These are phyloP conservation scores for Rhabdomys dilectus DNA, from an alignment of 2,113 vertebrate species.

Conservation along the genomic window DNA sequence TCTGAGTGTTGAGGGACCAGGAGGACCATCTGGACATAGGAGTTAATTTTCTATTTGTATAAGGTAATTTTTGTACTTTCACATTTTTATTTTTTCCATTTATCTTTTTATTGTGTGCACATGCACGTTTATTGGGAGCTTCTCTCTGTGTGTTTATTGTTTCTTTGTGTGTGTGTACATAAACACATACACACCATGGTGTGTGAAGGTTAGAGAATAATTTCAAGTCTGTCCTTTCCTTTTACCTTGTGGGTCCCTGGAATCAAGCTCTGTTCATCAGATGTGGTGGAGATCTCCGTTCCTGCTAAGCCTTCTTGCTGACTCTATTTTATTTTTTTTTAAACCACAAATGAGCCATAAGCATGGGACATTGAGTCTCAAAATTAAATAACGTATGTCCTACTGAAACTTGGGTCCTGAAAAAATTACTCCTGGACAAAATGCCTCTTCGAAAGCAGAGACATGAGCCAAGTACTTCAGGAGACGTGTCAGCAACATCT, in stretches of 20 bases:
- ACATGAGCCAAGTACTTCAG: neutral
- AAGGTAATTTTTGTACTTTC: neutral
- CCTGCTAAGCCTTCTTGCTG: neutral
- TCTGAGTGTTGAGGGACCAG: accelerated
- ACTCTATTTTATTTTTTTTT: neutral
- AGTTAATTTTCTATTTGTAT: neutral
- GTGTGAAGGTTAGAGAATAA: neutral
- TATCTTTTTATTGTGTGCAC: neutral
- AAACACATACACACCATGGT: accelerated
- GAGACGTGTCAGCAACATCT: neutral
- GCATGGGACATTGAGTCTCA: neutral
- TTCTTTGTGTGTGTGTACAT: neutral
- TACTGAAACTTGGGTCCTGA: neutral
- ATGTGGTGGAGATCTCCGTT: neutral
- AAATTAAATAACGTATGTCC: neutral
- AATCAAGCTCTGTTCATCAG: neutral
- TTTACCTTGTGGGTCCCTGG: neutral
- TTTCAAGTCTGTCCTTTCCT: neutral
- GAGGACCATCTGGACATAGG: accelerated
- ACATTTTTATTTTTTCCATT: neutral
- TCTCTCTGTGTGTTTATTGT: neutral
- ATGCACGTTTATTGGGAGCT: too few relatives aligned
- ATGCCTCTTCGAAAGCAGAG: neutral
- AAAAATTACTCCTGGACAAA: neutral
- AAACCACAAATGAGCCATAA: neutral